phyloP scores from a whole-genome alignment of 2,888 invertebrate species.

The Aspidiotus destructor region DNA sequence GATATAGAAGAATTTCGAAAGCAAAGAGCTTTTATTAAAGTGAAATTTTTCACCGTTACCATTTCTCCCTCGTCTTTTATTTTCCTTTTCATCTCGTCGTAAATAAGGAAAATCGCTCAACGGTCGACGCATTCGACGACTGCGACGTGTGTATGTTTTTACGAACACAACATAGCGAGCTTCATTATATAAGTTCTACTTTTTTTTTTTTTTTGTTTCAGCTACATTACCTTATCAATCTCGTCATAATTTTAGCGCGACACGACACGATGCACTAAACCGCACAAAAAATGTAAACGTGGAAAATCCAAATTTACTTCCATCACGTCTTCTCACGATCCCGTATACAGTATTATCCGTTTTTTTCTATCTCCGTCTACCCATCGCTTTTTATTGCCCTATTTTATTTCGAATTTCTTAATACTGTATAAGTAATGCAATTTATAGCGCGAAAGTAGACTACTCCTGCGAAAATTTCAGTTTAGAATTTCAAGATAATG shows the following conservation, averaged over 20 bases:
- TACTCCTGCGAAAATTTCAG: too few species aligned
- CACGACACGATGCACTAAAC: too few species aligned
- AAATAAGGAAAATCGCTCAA: neutral
- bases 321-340: too few species aligned
- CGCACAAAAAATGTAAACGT: too few species aligned
- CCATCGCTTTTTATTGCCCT: neutral
- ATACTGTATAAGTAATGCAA: neutral
- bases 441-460: neutral
- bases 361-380: neutral
- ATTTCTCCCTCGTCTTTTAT: neutral
- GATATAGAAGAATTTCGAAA: neutral
- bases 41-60: neutral
- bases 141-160: neutral
- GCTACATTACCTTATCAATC: too few species aligned
- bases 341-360: neutral
- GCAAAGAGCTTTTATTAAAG: neutral
- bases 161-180: too few species aligned
- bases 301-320: too few species aligned
- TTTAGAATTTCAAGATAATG: too few species aligned
- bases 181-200: too few species aligned
- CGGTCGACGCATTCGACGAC: neutral
- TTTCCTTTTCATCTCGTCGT: neutral
- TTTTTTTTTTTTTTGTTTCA: too few species aligned
- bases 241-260: too few species aligned
- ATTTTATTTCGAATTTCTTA: neutral